Conservation (phyloP, 2,797 vertebrate species). For the Xerus rutilus region DNA sequence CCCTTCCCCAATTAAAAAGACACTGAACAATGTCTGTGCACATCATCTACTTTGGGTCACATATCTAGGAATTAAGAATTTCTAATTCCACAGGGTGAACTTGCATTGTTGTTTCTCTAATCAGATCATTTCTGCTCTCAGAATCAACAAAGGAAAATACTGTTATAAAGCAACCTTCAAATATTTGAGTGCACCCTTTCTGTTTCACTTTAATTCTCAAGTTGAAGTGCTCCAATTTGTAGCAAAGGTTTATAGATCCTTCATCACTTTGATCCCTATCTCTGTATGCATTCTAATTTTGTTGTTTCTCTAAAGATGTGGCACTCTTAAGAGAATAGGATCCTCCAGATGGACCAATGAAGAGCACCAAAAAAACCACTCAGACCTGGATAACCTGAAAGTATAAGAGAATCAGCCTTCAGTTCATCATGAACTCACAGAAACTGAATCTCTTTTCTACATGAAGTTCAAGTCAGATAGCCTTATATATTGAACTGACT, state of each 20-base stretch:
- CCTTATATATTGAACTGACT: not conserved
- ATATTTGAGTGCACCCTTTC: not conserved
- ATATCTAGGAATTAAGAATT: not conserved
- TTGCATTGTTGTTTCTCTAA: not conserved
- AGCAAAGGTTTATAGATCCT: not conserved
- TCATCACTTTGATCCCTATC: not conserved
- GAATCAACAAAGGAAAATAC: slow-evolving; percentile 17
- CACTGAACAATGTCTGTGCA: not conserved
- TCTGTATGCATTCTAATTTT: not conserved
- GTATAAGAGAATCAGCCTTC: not conserved
- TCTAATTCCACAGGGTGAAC: not conserved
- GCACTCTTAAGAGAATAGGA: not conserved
- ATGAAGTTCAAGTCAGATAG: not conserved
- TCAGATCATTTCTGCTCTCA: not conserved
- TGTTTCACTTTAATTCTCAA: not conserved
- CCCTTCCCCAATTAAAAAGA: not conserved
- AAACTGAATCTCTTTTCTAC: not conserved
- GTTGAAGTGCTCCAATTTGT: not conserved
- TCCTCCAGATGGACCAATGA: not conserved
- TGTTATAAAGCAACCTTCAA: not conserved
- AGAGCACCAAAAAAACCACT: not conserved
- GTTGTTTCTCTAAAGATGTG: not conserved
- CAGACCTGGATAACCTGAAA: not conserved
- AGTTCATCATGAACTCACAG: not conserved
- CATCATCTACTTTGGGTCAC: not conserved